Evolutionary conservation across 2,113 vertebrate species (phyloP), one percentile per base, ranked within the genome.

Genomic region (Apaloderma vittatum): DNA sequence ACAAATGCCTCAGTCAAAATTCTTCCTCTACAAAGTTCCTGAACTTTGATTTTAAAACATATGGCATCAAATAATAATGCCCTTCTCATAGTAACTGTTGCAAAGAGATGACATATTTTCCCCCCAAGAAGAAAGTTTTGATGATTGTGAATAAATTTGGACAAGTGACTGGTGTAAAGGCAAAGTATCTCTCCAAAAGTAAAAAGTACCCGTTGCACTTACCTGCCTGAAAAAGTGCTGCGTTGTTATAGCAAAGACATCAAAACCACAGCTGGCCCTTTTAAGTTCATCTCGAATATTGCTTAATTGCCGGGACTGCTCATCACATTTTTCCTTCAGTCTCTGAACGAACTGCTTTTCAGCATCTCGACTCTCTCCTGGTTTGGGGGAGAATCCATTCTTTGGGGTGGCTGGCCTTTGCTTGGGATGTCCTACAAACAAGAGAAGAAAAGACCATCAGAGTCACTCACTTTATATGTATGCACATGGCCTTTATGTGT

Each of bases 201-300:
- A 43, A 43, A 49, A 66, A 46, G 46, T 12, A 73, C 34, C 2
- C 23, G 32, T 22, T 51, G 34, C 15, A 45, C 97, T 96, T 98
- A 99, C 99, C 99, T 99, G 99, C 48, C 92, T 91, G 90, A 98
- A 99, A 97, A 99, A 99, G 97, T 99, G 98, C 97, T 99, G 99
- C 3, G 99, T 99, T 67, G 99, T 98, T 92, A 99, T 96, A 23
- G 98, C 98, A 63, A 99, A 98, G 2, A 98, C 98, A 15, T 99
- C 98, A 93, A 99, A 98, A 80, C 98, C 99, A 20, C 98, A 97
- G 21, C 97, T 95, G 46, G 98, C 98, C 88, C 97, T 98, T 85
- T 97, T 98, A 32, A 99, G 97, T 79, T 99, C 98, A 12, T 97
- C 97, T 70, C 97, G 98, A 15, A 98, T 95, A 32, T 74, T 95